Evolutionary conservation across 92 coral and sea anemone genomes (phyloP).

Genomic region (Bergia puertoricense): DNA sequence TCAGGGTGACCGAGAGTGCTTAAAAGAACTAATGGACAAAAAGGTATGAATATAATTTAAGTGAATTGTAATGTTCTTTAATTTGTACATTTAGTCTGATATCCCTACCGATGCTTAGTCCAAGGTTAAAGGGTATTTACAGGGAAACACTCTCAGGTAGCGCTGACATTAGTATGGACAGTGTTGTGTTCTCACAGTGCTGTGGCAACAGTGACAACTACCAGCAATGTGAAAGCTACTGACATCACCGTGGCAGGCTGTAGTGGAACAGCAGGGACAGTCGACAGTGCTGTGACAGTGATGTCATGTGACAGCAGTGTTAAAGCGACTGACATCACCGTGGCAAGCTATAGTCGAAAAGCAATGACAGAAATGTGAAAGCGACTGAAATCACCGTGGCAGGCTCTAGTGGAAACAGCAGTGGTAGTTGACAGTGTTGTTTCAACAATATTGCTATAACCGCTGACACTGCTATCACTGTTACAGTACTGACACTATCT

Average conservation of each 20-base stretch:
- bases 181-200: too few species aligned
- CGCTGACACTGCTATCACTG: background rate
- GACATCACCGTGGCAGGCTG: too few species aligned
- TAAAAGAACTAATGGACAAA: slow-evolving; percentile 87
- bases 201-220: background rate
- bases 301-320: too few species aligned
- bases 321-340: background rate
- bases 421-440: background rate
- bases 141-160: too few species aligned
- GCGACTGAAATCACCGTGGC: background rate
- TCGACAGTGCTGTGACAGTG: background rate
- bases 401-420: background rate
- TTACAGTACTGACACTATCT: background rate
- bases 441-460: background rate
- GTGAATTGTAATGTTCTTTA: background rate
- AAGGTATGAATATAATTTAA: slow-evolving; percentile 51
- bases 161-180: too few species aligned
- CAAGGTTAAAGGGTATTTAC: too few species aligned
- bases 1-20: slow-evolving; percentile 80
- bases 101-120: background rate
- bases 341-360: background rate
- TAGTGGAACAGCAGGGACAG: background rate
- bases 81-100: background rate
- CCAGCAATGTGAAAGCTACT: background rate
- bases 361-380: background rate